Evolutionary conservation across 2,797 vertebrate genomes (phyloP), one percentile per base, ranked within the genome.

Genomic region (Otolemur crassicaudatus): DNA sequence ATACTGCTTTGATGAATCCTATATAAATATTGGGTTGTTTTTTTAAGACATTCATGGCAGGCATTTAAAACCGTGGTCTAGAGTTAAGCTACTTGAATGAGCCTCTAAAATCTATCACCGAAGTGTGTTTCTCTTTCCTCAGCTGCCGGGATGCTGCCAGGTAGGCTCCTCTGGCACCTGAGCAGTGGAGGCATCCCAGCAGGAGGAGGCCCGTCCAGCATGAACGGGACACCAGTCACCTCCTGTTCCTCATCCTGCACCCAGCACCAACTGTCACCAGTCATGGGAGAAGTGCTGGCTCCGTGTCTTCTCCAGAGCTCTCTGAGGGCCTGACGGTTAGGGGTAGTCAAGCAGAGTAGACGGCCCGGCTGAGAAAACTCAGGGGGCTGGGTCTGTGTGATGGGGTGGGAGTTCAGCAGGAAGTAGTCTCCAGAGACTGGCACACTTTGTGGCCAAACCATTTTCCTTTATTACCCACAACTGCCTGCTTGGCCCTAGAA

Each of bases 1-100:
- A 90, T 25, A 93, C 76, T 87, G 86, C 72, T 92, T 86, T 58
- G 14, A 67, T 69, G 53, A 95, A 58, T 76, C 46, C 77, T 76
- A 69, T 9, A 34, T 37, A 79, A 87, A 79, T 27, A 61, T 16
- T 37, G 27, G 23, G 9, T 60, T 23, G 8, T 67, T 8, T n/a
- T 29, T 82, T 73, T 25, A 43, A 81, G 27, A 46, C 34, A 34
- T 46, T 90, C 43, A n/a, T 5, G 46, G 91, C 27, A 82, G 82
- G 34, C n/a, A 46, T 53, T 75, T 49, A 73, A 46, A 86, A 84
- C 2, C 37, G 46, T 19, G 43, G 25, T 49, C 73, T 75, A 67
- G 84, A 83, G 25, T n/a, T 43, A 58, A 69, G 53, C 91, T 69
- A 9, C 70, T 60, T n/a, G 76, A 69, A 31, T 19, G 58, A 53